A percentile compares a stretch with the other conserved stretches of the same genome.
phyloP scores from a whole-genome alignment of 2,888 invertebrate genomes.

The Hermaeophaga mercurialis region DNA sequence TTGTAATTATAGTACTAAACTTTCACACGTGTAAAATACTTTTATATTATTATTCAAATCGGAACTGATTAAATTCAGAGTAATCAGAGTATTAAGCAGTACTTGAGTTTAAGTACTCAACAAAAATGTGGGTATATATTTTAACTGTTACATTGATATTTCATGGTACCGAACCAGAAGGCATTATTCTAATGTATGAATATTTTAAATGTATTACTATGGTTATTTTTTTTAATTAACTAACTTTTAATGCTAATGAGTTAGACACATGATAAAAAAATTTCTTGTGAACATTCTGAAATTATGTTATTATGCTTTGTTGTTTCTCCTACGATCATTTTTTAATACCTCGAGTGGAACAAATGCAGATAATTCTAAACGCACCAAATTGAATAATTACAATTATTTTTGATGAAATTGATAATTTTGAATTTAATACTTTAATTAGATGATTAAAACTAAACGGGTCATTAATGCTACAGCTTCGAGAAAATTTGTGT shows the following conservation, averaged over 20 bases:
- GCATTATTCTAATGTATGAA: conserved; percentile 28
- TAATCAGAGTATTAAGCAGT: no score
- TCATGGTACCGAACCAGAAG: neutral
- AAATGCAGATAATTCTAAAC: neutral
- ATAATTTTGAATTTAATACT: neutral
- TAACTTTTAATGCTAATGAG: conserved; percentile 32
- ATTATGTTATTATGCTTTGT: conserved; percentile 26
- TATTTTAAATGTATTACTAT: conserved; percentile 26
- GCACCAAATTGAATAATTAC: neutral
- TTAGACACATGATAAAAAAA: conserved; percentile 29
- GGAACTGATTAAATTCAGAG: no score
- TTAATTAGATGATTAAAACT: neutral
- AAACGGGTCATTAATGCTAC: neutral
- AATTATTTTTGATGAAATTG: conserved; percentile 7
- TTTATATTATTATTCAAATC: no score
- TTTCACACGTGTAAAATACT: no score
- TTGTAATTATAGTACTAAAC: no score
- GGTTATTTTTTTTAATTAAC: conserved; percentile 33
- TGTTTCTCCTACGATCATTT: conserved; percentile 3
- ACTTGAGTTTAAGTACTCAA: no score
- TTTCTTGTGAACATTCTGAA: conserved; percentile 32
- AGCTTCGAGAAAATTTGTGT: no score
- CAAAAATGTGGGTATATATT: no score
- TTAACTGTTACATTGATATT: no score
- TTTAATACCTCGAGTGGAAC: conserved; percentile 12